Conservation (phyloP, 2,888 invertebrate species). For the Drosophila austrosaltans region DNA sequence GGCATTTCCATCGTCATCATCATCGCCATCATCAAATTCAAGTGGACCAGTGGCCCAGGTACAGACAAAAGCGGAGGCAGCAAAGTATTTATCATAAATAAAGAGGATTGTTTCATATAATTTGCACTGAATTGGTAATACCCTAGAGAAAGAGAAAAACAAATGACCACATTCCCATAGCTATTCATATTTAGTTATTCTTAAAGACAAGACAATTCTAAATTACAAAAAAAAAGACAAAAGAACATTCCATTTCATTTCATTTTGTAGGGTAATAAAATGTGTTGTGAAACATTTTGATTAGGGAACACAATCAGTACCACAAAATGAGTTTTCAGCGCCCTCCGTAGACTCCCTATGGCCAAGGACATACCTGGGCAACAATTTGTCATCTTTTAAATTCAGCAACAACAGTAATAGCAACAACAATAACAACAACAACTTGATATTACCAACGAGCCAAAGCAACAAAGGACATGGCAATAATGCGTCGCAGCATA, state of each 20-base stretch:
- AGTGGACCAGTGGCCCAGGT: constrained; percentile 46
- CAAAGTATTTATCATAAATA: constrained; percentile 73
- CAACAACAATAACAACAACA: constrained; percentile 39
- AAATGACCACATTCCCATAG: neutral
- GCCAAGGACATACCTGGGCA: constrained; percentile 47
- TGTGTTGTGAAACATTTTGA: constrained; percentile 59
- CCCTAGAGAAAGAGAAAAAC: constrained; percentile 7
- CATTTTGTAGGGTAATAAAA: constrained; percentile 48
- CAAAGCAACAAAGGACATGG: constrained; percentile 68
- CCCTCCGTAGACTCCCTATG: constrained; percentile 6
- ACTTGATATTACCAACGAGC: constrained; percentile 21
- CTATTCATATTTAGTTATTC: neutral
- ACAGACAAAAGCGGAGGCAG: constrained; percentile 56
- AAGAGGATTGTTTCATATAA: constrained; percentile 23
- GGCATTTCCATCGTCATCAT: constrained; percentile 53
- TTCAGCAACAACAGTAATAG: constrained; percentile 58
- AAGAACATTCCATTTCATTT: no score
- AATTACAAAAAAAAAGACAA: neutral
- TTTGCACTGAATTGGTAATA: constrained; percentile 14
- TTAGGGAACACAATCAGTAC: constrained; percentile 77
- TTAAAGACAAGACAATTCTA: neutral
- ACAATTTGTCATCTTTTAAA: constrained; percentile 79
- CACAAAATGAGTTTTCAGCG: constrained; percentile 67
- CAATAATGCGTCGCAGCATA: constrained; percentile 78
- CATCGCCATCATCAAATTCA: constrained; percentile 56